Evolutionary conservation across 2,888 invertebrate species (phyloP).

Genomic region (Meloe dianella): DNA sequence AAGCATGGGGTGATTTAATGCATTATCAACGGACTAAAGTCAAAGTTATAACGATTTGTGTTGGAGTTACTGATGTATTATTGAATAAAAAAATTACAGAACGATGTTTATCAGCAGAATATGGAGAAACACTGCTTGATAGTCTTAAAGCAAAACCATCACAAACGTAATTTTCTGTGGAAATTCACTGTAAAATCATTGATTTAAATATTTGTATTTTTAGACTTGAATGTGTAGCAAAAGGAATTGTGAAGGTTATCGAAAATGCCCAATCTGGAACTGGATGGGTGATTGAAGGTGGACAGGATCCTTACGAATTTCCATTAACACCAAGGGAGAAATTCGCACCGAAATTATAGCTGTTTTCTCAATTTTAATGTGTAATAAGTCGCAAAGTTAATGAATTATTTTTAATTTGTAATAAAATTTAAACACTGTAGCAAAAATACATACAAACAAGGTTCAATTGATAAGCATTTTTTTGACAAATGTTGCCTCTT

Average conservation of each 20-base stretch:
- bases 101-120: conserved; percentile 33
- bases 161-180: conserved; percentile 41
- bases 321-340: conserved; percentile 27
- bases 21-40: conserved; percentile 54
- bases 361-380: background rate
- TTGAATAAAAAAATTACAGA: conserved; percentile 43
- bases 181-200: background rate
- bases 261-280: conserved; percentile 58
- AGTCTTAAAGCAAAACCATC: conserved; percentile 12
- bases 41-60: conserved; percentile 55
- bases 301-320: conserved; percentile 52
- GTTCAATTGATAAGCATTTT: too few relatives aligned
- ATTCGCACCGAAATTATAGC: conserved; percentile 18
- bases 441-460: too few relatives aligned
- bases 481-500: too few relatives aligned
- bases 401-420: too few relatives aligned
- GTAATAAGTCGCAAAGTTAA: too few relatives aligned
- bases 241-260: conserved; percentile 45
- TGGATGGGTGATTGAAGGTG: conserved; percentile 61
- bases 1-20: conserved; percentile 46
- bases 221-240: conserved; percentile 43
- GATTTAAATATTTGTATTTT: conserved; percentile 31
- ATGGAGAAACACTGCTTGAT: conserved; percentile 28
- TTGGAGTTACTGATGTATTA: conserved; percentile 56
- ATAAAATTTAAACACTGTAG: too few relatives aligned